Evolutionary conservation across 2,888 invertebrate species (phyloP).

Genomic region (Muschampia plurimacula): DNA sequence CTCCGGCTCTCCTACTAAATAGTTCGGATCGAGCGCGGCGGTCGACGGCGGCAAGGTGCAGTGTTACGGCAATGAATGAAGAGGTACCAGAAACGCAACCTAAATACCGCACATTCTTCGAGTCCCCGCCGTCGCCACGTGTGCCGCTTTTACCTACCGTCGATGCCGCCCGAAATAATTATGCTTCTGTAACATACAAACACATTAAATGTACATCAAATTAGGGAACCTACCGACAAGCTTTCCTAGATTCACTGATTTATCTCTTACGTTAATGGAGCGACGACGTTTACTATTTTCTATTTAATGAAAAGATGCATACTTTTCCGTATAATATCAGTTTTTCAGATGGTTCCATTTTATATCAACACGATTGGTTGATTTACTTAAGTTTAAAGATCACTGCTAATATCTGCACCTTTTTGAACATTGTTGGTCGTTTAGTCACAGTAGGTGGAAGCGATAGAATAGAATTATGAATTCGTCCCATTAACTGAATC

Average conservation of each 20-base stretch:
- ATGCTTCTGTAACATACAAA: constrained; percentile 45
- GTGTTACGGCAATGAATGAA: constrained; percentile 82
- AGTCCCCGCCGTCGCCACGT: constrained; percentile 71
- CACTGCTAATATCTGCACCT: neutral
- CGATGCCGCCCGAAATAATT: constrained; percentile 57
- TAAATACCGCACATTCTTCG: constrained; percentile 82
- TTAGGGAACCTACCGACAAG: constrained; percentile 40
- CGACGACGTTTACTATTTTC: neutral
- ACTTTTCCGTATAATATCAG: no score
- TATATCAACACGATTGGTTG: no score
- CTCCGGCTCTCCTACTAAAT: constrained; percentile 43
- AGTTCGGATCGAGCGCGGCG: constrained; percentile 16
- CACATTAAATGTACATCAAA: constrained; percentile 39
- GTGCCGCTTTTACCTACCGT: constrained; percentile 78
- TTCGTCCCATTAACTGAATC: constrained; percentile 17
- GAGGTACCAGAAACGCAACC: constrained; percentile 83
- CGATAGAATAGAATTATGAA: neutral
- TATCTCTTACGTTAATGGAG: neutral
- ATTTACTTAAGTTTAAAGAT: neutral
- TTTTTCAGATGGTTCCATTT: no score
- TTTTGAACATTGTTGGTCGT: constrained; percentile 5
- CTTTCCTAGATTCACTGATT: neutral
- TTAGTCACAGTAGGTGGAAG: constrained; percentile 22
- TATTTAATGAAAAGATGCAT: neutral
- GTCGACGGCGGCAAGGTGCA: constrained; percentile 64